Evolutionary conservation across 2,113 vertebrate genomes (phyloP).

Genomic region (Nicator chloris): DNA sequence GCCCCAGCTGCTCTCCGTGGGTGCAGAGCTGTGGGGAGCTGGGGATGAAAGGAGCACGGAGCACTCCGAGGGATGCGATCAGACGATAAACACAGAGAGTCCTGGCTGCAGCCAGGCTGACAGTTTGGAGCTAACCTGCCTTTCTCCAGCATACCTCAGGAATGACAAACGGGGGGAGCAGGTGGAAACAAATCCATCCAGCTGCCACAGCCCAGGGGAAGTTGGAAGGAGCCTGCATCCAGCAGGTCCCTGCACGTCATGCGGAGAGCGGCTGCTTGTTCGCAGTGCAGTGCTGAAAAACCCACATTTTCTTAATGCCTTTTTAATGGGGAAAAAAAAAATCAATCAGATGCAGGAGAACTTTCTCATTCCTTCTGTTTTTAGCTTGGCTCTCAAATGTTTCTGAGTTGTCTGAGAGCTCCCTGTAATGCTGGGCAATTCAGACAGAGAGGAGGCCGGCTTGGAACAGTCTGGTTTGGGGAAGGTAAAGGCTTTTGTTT

Average conservation of each 20-base stretch:
- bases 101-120: conserved; percentile 49
- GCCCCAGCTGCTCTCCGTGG: background rate
- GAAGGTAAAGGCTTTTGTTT: conserved; percentile 62
- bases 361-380: background rate
- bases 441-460: conserved; percentile 18
- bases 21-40: background rate
- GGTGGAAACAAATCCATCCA: conserved; percentile 70
- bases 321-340: background rate
- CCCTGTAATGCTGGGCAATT: conserved; percentile 1
- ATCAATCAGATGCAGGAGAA: background rate
- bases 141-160: conserved; percentile 64
- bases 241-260: conserved; percentile 72
- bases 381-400: background rate
- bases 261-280: conserved; percentile 39
- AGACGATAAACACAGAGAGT: conserved; percentile 19
- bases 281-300: background rate
- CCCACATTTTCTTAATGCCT: conserved; percentile 20
- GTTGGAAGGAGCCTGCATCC: conserved; percentile 52
- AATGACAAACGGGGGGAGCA: conserved; percentile 52
- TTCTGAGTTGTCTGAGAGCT: background rate
- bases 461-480: conserved; percentile 24
- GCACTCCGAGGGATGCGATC: background rate
- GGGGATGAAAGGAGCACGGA: background rate
- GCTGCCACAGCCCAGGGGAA: conserved; percentile 66
- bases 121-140: conserved; percentile 51